A percentile compares a stretch with the other conserved stretches of the same genome.
Conservation (phyloP, 1,140 invertebrate species). For the Apis laboriosa region DNA sequence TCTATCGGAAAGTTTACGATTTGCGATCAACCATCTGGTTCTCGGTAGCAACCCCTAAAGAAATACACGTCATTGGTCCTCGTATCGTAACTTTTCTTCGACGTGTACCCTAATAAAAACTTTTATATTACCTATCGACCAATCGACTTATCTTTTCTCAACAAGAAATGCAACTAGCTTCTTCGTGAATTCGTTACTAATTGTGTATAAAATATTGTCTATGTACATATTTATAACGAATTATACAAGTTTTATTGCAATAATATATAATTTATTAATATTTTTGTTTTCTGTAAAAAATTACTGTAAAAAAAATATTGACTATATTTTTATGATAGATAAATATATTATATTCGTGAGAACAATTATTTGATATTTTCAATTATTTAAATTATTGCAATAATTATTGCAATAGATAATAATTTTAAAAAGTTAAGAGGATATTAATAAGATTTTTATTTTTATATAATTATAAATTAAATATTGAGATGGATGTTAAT, state of each 20-base stretch:
- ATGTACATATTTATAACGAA: constrained; percentile 1
- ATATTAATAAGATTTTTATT: no score
- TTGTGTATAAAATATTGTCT: not conserved
- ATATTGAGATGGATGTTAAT: no score
- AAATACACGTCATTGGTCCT: constrained; percentile 58
- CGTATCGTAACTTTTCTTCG: constrained; percentile 48
- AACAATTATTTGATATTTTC: no score
- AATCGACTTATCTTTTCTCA: constrained; percentile 49
- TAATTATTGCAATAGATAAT: no score
- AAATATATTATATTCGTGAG: not conserved
- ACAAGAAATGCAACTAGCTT: not conserved
- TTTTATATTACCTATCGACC: constrained; percentile 62
- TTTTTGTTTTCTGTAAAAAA: not conserved
- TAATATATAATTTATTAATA: not conserved
- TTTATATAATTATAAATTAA: no score
- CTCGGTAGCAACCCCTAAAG: constrained; percentile 55
- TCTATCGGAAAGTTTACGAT: constrained; percentile 52
- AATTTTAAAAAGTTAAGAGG: no score
- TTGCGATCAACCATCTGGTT: constrained; percentile 29
- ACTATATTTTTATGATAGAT: not conserved
- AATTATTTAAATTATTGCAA: not conserved
- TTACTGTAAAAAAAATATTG: no score
- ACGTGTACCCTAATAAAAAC: constrained; percentile 56
- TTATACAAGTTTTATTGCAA: not conserved
- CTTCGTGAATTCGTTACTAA: constrained; percentile 12